These are phyloP conservation scores for Protophormia terraenovae DNA, from an alignment of 2,888 invertebrate species.

Conservation along the genomic window DNA sequence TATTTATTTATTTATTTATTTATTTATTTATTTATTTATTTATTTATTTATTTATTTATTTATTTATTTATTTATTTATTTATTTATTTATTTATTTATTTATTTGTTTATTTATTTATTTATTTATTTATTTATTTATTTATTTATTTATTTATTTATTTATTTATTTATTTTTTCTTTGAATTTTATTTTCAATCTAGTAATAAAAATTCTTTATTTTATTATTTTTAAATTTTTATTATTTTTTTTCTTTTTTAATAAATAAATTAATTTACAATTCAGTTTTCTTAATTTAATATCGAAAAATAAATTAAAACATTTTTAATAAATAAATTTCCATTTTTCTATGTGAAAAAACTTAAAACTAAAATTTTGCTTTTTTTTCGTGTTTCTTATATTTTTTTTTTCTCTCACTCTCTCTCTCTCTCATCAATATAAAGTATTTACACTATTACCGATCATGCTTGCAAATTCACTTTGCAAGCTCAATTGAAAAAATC, in stretches of 20 bases:
- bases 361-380: constrained; percentile 19
- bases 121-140: too few species aligned
- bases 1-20: too few species aligned
- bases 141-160: too few species aligned
- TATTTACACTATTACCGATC: constrained; percentile 78
- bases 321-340: constrained; percentile 34
- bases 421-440: constrained; percentile 72
- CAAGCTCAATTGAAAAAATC: constrained; percentile 79
- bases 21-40: too few species aligned
- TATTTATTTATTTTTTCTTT: too few species aligned
- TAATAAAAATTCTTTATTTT: neutral
- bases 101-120: too few species aligned
- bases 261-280: constrained; percentile 50
- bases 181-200: too few species aligned
- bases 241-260: constrained; percentile 21
- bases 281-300: constrained; percentile 1
- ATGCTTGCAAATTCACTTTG: constrained; percentile 72
- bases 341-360: constrained; percentile 2
- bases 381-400: neutral
- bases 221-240: too few species aligned
- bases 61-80: too few species aligned
- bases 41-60: too few species aligned
- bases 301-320: constrained; percentile 31
- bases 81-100: too few species aligned
- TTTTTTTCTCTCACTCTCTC: too few species aligned